Percentiles rank a stretch among this genome's conserved stretches.
These are phyloP conservation scores for Anolis apletophallus DNA, from an alignment of 2,797 vertebrate species.

Conservation along the genomic window DNA sequence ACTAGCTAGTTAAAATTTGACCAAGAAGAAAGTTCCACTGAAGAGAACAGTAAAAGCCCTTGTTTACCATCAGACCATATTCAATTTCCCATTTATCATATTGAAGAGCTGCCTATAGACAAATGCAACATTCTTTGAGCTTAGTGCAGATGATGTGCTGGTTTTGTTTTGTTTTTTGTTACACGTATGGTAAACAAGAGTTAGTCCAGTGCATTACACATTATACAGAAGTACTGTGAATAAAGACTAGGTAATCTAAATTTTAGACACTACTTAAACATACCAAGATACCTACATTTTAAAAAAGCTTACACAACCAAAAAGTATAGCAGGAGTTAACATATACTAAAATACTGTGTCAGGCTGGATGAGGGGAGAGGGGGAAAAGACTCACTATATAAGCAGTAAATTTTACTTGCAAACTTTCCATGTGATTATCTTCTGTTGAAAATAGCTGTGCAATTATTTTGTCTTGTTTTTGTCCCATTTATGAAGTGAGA, in stretches of 20 bases:
- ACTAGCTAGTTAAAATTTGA: constrained; percentile 91
- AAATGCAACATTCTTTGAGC: constrained; percentile 90
- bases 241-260: constrained; percentile 78
- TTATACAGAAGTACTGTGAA: constrained; percentile 82
- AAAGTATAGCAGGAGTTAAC: constrained; percentile 74
- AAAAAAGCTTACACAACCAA: constrained; percentile 77
- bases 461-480: constrained; percentile 64
- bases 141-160: constrained; percentile 95
- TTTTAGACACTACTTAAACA: constrained; percentile 80
- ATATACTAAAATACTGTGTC: constrained; percentile 78
- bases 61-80: constrained; percentile 93
- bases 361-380: constrained; percentile 43
- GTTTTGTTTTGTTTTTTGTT: constrained; percentile 78
- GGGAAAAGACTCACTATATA: constrained; percentile 67
- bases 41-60: constrained; percentile 92
- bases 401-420: constrained; percentile 65
- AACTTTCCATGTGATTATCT: constrained; percentile 64
- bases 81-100: constrained; percentile 86
- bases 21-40: constrained; percentile 88
- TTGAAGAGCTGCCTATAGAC: constrained; percentile 94
- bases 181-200: constrained; percentile 95
- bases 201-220: constrained; percentile 95
- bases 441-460: constrained; percentile 44
- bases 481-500: constrained; percentile 51
- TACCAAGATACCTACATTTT: constrained; percentile 75